Conservation (phyloP, 2,797 vertebrate species). For the Xenops minutus region DNA sequence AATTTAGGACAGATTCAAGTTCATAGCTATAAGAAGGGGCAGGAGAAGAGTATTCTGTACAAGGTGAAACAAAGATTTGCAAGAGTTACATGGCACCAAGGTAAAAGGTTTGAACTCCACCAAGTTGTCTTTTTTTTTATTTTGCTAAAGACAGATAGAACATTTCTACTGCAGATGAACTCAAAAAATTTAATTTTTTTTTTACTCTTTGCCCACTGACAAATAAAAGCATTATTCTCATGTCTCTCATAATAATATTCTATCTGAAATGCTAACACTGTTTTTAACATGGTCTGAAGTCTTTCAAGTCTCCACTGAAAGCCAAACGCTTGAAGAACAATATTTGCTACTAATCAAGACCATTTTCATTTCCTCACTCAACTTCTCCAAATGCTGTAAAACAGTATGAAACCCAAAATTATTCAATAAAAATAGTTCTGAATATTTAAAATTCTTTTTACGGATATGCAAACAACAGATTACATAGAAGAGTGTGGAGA, state of each 20-base stretch:
- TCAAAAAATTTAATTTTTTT: background rate
- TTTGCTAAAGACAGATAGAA: background rate
- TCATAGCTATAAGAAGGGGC: background rate
- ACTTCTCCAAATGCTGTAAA: background rate
- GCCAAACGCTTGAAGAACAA: background rate
- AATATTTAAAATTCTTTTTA: background rate
- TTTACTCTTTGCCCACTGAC: background rate
- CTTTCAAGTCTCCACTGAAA: background rate
- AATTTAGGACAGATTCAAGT: constrained; percentile 2
- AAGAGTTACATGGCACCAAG: background rate
- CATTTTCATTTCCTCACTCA: background rate
- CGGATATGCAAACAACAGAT: background rate
- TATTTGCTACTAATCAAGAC: background rate
- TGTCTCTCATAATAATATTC: background rate
- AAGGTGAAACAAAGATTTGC: background rate
- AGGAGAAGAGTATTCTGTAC: background rate
- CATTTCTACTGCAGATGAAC: background rate
- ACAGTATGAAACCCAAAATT: background rate
- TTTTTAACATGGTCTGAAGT: background rate
- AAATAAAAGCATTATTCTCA: background rate
- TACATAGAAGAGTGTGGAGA: background rate
- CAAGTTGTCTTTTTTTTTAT: background rate
- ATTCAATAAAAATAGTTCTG: background rate
- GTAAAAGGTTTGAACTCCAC: background rate
- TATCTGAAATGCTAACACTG: background rate